Percentiles rank a stretch among this genome's conserved stretches.
Conservation (phyloP, 2,113 vertebrate genomes). For the Cebus imitator region DNA sequence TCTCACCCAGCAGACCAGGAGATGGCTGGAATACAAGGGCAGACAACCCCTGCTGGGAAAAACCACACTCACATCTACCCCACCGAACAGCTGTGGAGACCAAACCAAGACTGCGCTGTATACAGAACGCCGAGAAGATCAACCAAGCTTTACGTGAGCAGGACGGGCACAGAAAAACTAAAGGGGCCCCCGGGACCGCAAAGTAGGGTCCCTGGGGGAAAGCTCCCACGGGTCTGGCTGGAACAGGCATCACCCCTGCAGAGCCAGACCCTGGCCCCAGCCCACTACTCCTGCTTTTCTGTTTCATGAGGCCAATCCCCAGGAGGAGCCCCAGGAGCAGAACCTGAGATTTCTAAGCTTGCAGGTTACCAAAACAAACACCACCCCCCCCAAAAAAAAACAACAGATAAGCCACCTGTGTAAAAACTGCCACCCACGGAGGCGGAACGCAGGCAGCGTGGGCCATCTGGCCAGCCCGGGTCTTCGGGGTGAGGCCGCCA, state of each 20-base stretch:
- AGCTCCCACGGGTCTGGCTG: not conserved
- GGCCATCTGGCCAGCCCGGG: accelerated
- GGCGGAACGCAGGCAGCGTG: accelerated
- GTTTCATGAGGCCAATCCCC: not conserved
- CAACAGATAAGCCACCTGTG: not conserved
- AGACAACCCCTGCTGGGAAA: not conserved
- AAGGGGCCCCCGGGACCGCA: not conserved
- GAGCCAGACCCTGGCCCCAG: not conserved
- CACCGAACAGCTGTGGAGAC: not conserved
- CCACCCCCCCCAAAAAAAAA: too few relatives aligned
- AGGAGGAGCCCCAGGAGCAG: not conserved
- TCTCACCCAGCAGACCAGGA: not conserved
- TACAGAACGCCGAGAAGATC: not conserved
- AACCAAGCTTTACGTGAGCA: not conserved
- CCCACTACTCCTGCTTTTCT: not conserved
- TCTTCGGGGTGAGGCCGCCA: not conserved
- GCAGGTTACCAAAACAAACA: not conserved
- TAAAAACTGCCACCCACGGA: not conserved
- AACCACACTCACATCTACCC: not conserved
- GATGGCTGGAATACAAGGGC: too few relatives aligned
- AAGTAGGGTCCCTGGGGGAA: not conserved
- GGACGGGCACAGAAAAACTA: accelerated
- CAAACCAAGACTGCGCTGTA: accelerated
- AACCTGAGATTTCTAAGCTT: not conserved
- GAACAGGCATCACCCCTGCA: not conserved